phyloP scores from a whole-genome alignment of 2,888 invertebrate species.

The Meta bourneti region DNA sequence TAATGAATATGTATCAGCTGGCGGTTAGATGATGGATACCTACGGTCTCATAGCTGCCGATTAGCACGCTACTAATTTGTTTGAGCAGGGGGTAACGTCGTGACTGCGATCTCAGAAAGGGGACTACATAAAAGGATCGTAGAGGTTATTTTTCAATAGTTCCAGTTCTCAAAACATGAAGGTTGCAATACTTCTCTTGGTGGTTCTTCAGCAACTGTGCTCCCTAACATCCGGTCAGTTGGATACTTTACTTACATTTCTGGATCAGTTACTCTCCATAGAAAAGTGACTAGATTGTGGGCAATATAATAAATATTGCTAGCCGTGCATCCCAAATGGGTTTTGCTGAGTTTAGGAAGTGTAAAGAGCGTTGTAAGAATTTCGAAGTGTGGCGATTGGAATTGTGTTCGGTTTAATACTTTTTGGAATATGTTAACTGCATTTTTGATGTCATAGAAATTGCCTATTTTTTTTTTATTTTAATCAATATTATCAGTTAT shows the following conservation, averaged over 20 bases:
- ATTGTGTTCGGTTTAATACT: too few relatives aligned
- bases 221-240: not conserved
- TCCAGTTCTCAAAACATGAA: conserved; percentile 2
- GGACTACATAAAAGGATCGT: not conserved
- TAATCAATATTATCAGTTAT: too few relatives aligned
- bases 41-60: conserved; percentile 4
- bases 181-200: not conserved
- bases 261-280: too few relatives aligned
- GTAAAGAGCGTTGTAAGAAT: too few relatives aligned
- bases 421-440: too few relatives aligned
- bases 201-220: not conserved
- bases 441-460: too few relatives aligned
- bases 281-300: too few relatives aligned
- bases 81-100: conserved; percentile 3
- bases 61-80: conserved; percentile 12
- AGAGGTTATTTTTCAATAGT: not conserved
- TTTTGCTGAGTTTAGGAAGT: too few relatives aligned
- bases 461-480: too few relatives aligned
- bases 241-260: not conserved
- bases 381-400: too few relatives aligned
- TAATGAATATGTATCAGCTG: conserved; percentile 11
- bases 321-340: too few relatives aligned
- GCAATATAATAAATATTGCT: too few relatives aligned
- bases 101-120: conserved; percentile 1
- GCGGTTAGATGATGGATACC: not conserved